These are phyloP conservation scores for Hippasteria phrygiana DNA, from an alignment of 53 echinoderm and acorn worm genomes.

Conservation along the genomic window DNA sequence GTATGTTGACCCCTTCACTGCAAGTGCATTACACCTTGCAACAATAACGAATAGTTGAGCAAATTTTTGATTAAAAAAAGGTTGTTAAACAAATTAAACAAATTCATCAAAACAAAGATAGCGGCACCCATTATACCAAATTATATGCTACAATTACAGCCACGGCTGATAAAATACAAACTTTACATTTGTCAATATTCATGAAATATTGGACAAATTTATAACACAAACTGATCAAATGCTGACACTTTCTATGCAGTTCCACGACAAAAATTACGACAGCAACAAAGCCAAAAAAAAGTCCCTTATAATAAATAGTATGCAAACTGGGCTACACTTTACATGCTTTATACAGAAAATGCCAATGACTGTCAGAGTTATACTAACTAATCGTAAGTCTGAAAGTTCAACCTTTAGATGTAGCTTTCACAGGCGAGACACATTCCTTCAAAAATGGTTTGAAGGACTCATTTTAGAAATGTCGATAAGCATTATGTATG, in stretches of 20 bases:
- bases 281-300: not conserved
- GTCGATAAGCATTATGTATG: too few species aligned
- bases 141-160: not conserved
- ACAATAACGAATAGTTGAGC: not conserved
- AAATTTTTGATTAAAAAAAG: not conserved
- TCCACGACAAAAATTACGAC: not conserved
- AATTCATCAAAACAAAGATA: not conserved
- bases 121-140: not conserved
- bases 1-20: not conserved
- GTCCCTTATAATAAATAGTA: constrained; percentile 40
- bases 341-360: constrained; percentile 43
- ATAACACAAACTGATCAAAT: not conserved
- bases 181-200: not conserved
- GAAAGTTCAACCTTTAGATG: constrained; percentile 1
- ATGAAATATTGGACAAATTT: not conserved
- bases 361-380: not conserved
- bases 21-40: not conserved
- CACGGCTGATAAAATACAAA: not conserved
- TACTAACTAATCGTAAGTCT: not conserved
- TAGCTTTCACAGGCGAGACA: too few species aligned
- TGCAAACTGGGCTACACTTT: constrained; percentile 21
- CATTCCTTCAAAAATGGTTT: too few species aligned
- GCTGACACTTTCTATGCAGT: not conserved
- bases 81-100: not conserved
- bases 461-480: too few species aligned